Evolutionary conservation across 2,113 vertebrate genomes (phyloP), one percentile per base, ranked within the genome.

Genomic region (Channa maculata): DNA sequence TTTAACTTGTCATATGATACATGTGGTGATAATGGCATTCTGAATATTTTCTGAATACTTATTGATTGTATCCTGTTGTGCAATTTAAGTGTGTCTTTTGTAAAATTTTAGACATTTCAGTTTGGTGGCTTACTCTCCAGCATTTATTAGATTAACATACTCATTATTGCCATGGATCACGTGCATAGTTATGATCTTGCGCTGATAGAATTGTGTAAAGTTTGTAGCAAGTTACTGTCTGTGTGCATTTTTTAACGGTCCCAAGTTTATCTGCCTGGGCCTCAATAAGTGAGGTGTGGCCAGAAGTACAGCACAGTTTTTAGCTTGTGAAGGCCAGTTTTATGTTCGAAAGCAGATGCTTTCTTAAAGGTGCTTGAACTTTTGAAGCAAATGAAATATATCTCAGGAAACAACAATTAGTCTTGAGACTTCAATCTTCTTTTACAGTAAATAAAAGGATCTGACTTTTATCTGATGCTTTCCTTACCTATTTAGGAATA

Each of bases 151-250:
- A 72, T 71, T 75, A 71, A 73, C 49, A 61, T 46, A 3, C 43
- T 69, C 72, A 84, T 80, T 74, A 65, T 41, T 50, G 64, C 34
- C 24, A 5, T 57, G 64, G 37, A 69, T 80, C 73, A 73, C 73
- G 52, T 53, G 11, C 73, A 60, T 58, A 14, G 38, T 48, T 62
- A 51, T 67, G 77, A 58, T 53, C 73, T 50, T 41, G 49, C 54
- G 54, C 61, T 61, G 72, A 83, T 69, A 38, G 58, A 71, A 72
- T 48, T 50, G 58, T 48, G 36, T 75, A 52, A 82, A 55, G 54
- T 72, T 74, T 11, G 53, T 50, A 38, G 59, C 8, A 13, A 43
- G 60, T 75, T 37, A 11, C 13, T 8, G 33, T 13, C 10, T 33
- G 12, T 65, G 60, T 24, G 24, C 24, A 24, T 24, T 24, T 24